These are phyloP conservation scores for Acridotheres tristis DNA, from an alignment of 2,797 vertebrate genomes.

Conservation along the genomic window DNA sequence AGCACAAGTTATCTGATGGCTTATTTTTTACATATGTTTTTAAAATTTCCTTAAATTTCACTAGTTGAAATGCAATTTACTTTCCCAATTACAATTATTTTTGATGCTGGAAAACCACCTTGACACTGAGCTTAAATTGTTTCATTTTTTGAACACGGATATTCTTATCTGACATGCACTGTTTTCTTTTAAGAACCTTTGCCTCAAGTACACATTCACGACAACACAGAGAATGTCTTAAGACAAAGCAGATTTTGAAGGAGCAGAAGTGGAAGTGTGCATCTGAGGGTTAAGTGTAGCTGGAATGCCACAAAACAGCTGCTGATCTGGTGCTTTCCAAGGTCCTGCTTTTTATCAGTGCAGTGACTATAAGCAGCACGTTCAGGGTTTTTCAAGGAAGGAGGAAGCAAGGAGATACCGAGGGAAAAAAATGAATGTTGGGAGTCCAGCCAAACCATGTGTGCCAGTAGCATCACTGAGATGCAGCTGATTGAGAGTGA, in stretches of 20 bases:
- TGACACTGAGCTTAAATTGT: neutral
- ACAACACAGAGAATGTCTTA: fast-evolving
- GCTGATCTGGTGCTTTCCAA: neutral
- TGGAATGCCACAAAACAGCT: neutral
- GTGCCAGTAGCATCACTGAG: neutral
- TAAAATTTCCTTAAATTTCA: neutral
- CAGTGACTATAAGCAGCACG: fast-evolving
- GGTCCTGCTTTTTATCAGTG: neutral
- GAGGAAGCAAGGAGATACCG: neutral
- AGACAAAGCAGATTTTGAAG: neutral
- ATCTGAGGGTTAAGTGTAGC: neutral
- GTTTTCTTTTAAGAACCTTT: neutral
- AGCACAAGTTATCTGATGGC: neutral
- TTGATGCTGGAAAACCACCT: neutral
- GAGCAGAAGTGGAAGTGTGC: neutral
- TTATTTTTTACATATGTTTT: neutral
- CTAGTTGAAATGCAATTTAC: neutral
- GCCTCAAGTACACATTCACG: neutral
- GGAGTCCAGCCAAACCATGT: neutral
- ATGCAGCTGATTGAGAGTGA: neutral
- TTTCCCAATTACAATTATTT: neutral
- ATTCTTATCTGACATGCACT: neutral
- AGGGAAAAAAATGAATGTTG: neutral
- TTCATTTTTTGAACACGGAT: neutral
- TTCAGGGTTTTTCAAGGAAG: neutral